Evolutionary conservation across 1,140 invertebrate species (phyloP), one percentile per base, ranked within the genome.

Genomic region (Zaprionus africanus): DNA sequence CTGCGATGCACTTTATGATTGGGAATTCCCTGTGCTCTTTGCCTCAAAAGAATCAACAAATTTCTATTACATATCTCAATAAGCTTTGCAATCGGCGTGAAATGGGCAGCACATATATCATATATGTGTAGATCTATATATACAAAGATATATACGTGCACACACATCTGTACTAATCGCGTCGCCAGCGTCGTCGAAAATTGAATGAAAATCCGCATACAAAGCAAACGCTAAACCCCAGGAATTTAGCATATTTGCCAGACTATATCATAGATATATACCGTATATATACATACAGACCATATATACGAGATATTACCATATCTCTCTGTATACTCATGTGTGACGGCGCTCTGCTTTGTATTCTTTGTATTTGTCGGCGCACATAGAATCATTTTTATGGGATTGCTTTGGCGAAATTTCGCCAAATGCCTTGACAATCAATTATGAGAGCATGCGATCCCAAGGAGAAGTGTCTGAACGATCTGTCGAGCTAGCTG

Each of bases 241-340:
- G 76, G 81, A 90, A 90, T 90, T 69, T 90, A 75, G 85, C 86
- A 88, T 85, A 88, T 88, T 90, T 76, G 85, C 79, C 49, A 67
- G 64, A 67, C 69, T 38, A 66, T 54, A 38, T 71, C 64, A 62
- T 49, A 64, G 58, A 63, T 36, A 36, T 56, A 56, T 67, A 78
- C 68, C 54, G 80, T 72, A 53, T 51, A 64, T 76, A 49, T 51
- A 66, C 67, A 56, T 82, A 69, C 61, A 69, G 49, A 19, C 9
- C n/a, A 54, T 34, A n/a, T 72, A 77, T 31, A 63, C 22, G 41
- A 46, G 41, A 46, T 46, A 46, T 46, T 46, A 17, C 60, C 54
- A 60, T 46, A 41, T 54, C 54, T 58, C 41, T 61, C 38, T n/a
- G 49, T 62, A 28, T 76, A 53, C 38, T 53, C 64, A 54, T 65